phyloP scores from a whole-genome alignment of 2,113 vertebrate species.

The Pedetes capensis region DNA sequence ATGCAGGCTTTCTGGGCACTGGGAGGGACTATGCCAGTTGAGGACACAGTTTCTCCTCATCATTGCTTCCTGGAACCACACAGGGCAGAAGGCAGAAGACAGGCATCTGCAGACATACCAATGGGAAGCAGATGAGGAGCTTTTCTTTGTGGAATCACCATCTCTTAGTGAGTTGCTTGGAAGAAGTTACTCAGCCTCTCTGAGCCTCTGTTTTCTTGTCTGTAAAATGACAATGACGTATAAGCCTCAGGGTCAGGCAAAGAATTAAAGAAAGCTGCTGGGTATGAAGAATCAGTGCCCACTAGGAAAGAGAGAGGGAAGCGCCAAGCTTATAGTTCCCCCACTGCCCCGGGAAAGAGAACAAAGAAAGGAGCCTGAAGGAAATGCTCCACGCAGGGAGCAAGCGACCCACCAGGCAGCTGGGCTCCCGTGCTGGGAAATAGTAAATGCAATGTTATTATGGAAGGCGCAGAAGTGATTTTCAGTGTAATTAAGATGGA shows the following conservation, averaged over 20 bases:
- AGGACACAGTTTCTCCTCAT: background rate
- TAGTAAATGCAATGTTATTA: constrained; percentile 74
- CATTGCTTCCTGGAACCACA: background rate
- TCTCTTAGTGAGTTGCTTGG: background rate
- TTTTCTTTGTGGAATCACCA: background rate
- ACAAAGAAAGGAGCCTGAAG: background rate
- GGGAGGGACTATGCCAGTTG: background rate
- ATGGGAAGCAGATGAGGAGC: background rate
- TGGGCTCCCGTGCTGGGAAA: constrained; percentile 50
- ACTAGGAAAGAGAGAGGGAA: background rate
- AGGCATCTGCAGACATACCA: background rate
- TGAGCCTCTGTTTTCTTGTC: background rate
- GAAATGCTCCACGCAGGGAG: background rate
- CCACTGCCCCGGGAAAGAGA: background rate
- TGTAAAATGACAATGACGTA: background rate
- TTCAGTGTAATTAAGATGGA: constrained; percentile 80
- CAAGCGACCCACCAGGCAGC: background rate
- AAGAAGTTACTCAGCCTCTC: background rate
- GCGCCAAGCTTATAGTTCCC: background rate
- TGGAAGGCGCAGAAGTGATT: constrained; percentile 72
- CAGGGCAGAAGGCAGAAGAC: background rate
- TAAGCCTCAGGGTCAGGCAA: background rate
- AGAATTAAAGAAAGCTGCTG: background rate
- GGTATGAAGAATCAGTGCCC: background rate
- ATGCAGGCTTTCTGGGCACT: too few species aligned